These are phyloP conservation scores for Notospermus geniculatus DNA, from an alignment of 1,140 invertebrate genomes.

Conservation along the genomic window DNA sequence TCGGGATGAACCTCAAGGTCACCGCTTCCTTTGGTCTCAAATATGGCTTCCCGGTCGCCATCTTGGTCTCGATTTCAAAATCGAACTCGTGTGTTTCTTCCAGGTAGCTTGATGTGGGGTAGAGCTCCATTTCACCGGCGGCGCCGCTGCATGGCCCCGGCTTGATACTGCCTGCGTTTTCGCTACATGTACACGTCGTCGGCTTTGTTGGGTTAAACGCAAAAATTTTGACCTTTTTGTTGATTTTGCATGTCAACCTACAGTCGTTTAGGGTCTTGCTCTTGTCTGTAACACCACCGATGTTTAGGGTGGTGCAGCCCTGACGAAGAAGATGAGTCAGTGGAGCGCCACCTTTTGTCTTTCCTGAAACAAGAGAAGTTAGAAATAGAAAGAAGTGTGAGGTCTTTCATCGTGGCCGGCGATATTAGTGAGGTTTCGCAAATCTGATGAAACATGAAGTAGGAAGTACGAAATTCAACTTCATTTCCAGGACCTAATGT, in stretches of 20 bases:
- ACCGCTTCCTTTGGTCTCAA: constrained; percentile 29
- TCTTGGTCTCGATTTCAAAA: neutral
- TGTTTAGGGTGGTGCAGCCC: neutral
- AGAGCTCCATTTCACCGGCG: constrained; percentile 19
- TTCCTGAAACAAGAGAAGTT: neutral
- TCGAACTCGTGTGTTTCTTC: constrained; percentile 1
- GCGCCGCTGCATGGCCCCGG: constrained; percentile 13
- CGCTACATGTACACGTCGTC: neutral
- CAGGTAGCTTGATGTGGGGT: neutral
- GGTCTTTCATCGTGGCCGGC: neutral
- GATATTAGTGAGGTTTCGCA: too few relatives aligned
- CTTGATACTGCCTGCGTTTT: neutral
- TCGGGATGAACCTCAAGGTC: constrained; percentile 26
- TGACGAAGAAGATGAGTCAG: neutral
- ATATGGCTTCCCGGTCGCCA: constrained; percentile 3
- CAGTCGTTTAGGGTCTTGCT: neutral
- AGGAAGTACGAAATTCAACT: too few relatives aligned
- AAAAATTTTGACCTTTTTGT: neutral
- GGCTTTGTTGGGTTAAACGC: neutral
- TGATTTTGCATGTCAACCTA: neutral
- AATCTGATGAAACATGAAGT: too few relatives aligned
- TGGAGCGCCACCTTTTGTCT: neutral
- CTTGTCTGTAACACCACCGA: neutral
- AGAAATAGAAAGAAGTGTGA: neutral
- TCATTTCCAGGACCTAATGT: too few relatives aligned